Base-by-base conservation (phyloP, 2,797 vertebrate species). In the Telmatherina bonti region DNA sequence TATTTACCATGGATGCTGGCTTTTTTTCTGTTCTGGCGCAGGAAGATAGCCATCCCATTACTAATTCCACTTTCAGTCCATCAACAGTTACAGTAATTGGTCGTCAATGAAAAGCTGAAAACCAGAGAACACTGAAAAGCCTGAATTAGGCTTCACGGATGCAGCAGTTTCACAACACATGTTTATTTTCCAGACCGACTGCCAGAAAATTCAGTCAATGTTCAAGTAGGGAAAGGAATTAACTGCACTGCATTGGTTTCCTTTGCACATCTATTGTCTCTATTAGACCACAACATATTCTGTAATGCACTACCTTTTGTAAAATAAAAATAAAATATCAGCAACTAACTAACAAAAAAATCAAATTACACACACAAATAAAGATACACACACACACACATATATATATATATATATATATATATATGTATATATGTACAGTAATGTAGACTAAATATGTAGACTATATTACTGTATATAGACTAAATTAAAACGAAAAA, bases 41-140 rank as follows among this genome's bases (percentile, higher is more conserved):
- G 41, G 43, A 38, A 31, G 31, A 59, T 33, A 36, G 35, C 36
- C 7, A 15, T 33, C 24, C 10, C 29, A 16, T 59, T 66, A 27
- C 36, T 70, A 53, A 56, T 60, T 67, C 26, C n/a, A 43, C 43
- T 57, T 58, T 24, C 26, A 59, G 31, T 59, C 36, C 12, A 63
- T 64, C 30, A 55, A 43, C 29, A 31, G 47, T 31, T 62, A n/a
- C n/a, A n/a, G n/a, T n/a, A 56, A 69, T 65, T 66, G 29, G 16
- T 35, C 36, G 53, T 62, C 9, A 6, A 33, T 33, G 35, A 49
- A 35, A 56, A 66, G 62, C 55, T 35, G 45, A 8, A 65, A 54
- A n/a, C 43, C 64, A 74, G 58, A 30, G 24, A 47, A 56, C 26
- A 61, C 54, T 56, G 5, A 22, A 62, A 54, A 26, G 29, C 49